Conservation (phyloP, 2,888 invertebrate genomes). For the Oxycera nigricornis region DNA sequence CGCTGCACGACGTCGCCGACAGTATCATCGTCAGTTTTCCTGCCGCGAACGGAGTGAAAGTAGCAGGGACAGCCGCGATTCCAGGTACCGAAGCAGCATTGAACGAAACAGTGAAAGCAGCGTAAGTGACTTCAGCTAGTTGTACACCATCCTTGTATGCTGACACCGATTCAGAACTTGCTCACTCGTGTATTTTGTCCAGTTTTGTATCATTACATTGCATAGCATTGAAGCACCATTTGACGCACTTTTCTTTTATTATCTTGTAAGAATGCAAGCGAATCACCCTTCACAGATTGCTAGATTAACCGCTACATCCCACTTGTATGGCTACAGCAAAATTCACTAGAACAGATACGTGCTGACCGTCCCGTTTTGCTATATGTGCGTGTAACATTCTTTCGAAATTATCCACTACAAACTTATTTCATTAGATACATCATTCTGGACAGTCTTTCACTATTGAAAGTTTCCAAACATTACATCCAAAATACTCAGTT, state of each 20-base stretch:
- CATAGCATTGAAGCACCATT: slow-evolving; percentile 22
- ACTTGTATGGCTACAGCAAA: not conserved
- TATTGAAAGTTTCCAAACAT: no score
- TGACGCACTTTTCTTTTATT: slow-evolving; percentile 26
- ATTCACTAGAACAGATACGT: not conserved
- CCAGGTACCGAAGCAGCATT: slow-evolving; percentile 47
- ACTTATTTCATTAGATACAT: no score
- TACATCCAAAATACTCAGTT: no score
- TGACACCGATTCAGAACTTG: slow-evolving; percentile 15
- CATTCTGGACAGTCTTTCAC: no score
- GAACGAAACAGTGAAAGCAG: slow-evolving; percentile 48
- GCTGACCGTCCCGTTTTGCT: not conserved
- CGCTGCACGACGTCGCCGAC: slow-evolving; percentile 58
- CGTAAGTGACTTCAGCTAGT: slow-evolving; percentile 46
- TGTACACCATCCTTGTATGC: slow-evolving; percentile 1
- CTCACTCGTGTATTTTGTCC: slow-evolving; percentile 5
- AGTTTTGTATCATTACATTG: slow-evolving; percentile 9
- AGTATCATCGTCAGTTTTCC: slow-evolving; percentile 59
- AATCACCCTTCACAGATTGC: not conserved
- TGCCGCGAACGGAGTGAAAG: slow-evolving; percentile 58
- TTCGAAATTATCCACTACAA: not conserved
- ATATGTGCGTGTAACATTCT: not conserved
- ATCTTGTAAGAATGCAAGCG: not conserved
- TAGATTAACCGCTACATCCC: not conserved
- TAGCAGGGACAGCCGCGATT: slow-evolving; percentile 59